Evolutionary conservation across 2,888 invertebrate species (phyloP), one percentile per base, ranked within the genome.

Genomic region (Nymphalis urticae): DNA sequence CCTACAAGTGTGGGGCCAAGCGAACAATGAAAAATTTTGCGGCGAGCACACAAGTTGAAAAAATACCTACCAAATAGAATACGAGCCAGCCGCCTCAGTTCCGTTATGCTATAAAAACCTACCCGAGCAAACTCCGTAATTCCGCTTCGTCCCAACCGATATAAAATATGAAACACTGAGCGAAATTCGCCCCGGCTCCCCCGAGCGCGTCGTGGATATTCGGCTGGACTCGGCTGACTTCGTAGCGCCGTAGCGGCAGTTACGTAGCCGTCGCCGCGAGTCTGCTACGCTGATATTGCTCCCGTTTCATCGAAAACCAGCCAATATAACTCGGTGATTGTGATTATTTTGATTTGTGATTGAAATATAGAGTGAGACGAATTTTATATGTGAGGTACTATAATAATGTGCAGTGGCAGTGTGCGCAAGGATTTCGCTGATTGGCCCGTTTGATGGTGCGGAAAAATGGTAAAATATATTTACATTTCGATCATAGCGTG

Each of bases 101-200:
- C 84, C 78, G 80, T 77, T 77, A 75, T 83, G 85, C 85, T 87
- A 88, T 90, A 92, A 91, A 91, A 92, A 91, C 86, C 86, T 82
- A 89, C 84, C 89, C 84, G 83, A 89, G 87, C 89, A 88, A 89
- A 90, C 88, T 91, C 88, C 81, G 91, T 90, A 91, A 90, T 89
- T 87, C 87, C 87, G 86, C 84, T 83, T 78, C 85, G 85, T 85
- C 86, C 88, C 87, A 77, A 85, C 85, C 88, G 86, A 88, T 91
- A 91, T 92, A 91, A 92, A 92, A 92, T 92, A 91, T 92, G 92
- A 92, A 92, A 90, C 89, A 88, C 88, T 85, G 90, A 84, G 87
- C 90, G 79, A 85, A 90, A 87, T 87, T 88, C 85, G 81, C 85
- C 77, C 82, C 80, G 79, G 81, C 74, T 78, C 76, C 81, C 84